Base-by-base conservation (phyloP, 2,888 invertebrate species). In the Sussaba pulchella region DNA sequence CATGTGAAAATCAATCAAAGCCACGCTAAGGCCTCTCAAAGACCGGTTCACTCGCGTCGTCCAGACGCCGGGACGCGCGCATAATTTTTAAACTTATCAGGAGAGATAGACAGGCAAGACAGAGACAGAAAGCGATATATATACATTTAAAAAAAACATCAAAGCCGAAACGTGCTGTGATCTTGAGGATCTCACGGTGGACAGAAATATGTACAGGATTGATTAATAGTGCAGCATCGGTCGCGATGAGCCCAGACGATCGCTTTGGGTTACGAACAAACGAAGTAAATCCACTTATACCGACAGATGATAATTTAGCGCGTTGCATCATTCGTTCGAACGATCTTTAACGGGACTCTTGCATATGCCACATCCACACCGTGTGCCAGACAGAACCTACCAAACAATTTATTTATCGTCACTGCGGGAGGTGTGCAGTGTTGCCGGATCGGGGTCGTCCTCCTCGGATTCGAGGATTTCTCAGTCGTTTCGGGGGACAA, bases 321-420 rank as follows among this genome's bases (percentile, higher is more conserved):
- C 81, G 78, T 75, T 78, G 47, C 9, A 50, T n/a, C 24, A 17
- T 72, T 52, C 54, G 17, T 59, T 61, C 66, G 54, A 39, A 52
- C 47, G 64, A 69, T 21, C 54, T 54, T 73, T 81, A 64, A 69
- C 54, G 47, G 63, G 54, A 52, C 47, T 47, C 57, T 19, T 26
- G 5, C 61, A 14, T 64, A 45, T 39, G 39, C 12, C 39, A 8
- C 39, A 39, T 10, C 19, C 54, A 69, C 24, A 52, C 64, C 39
- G 83, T 75, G 61, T 54, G 66, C 57, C 67, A 69, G 75, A 78
- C 74, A 78, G 14, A n/a, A n/a, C n/a, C 79, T 82, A 84, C 85
- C 85, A 88, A 89, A 89, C 88, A 89, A 90, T 89, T 91, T 89
- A 87, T 89, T 87, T 82, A 84, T 84, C 84, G 85, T 77, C 88